Evolutionary conservation across 2,797 vertebrate genomes (phyloP), one percentile per base, ranked within the genome.

Genomic region (Gymnoscopelus braueri): DNA sequence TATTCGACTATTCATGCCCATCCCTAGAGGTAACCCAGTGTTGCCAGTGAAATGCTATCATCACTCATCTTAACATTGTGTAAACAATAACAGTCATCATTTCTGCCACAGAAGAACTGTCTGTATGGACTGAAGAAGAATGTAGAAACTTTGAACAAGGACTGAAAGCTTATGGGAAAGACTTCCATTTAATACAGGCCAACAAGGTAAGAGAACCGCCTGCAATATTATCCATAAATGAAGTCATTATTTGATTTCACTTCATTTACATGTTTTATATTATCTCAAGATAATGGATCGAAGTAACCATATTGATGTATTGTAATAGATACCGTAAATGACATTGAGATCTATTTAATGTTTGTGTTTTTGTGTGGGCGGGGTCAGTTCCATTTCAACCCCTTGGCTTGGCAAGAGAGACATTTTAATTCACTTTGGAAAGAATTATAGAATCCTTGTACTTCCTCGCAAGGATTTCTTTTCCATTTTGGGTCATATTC

Each of bases 71-170:
- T 24, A 39, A 35, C 15, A 1, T 4, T 29, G 50, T 32, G 60
- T 35, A 13, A 26, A 32, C 10, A 62, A 50, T 73, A 81, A 86
- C 57, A 1, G 50, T n/a, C 10, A 9, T 65, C 23, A 4, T 74
- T 23, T 81, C 26, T 66, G 87, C 77, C 74, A 29, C 87, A 99
- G 98, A 98, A 90, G 97, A 99, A 70, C 91, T 98, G 6, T 97
- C 96, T 63, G 93, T 97, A 58, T 99, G 97, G 98, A 98, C 95
- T 50, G 96, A 99, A 74, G 98, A 99, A 84, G 97, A 99, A 83
- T 97, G 96, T 90, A 94, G 95, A 91, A 96, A 97, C 85, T 98
- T 99, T 92, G 97, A 99, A 71, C 96, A 97, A 93, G 97, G 95
- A 55, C 90, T 98, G 69, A 97, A 98, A 89, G 94, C 95, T 63